Base-by-base conservation (phyloP, 2,113 vertebrate genomes). In the Lamprologus callipterus region DNA sequence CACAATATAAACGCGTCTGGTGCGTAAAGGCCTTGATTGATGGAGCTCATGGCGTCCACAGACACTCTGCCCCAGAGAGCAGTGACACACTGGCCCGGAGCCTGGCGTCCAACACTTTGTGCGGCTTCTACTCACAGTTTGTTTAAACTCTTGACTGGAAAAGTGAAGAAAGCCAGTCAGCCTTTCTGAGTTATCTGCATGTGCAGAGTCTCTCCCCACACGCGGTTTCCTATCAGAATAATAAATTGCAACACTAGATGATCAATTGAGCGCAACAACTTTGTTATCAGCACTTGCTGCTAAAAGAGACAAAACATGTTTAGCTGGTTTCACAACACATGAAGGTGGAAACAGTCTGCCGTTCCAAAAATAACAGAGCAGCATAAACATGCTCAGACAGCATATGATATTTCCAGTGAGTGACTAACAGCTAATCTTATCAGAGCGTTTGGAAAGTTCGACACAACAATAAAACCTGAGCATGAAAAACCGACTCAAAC, bases 341-440 rank as follows among this genome's bases (percentile, higher is more conserved):
- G 47, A 87, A 81, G 23, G 54, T 63, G 88, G 86, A 90, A 90
- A 68, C 53, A 17, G 78, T 83, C 70, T 35, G 81, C 23, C 40
- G 49, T 79, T 90, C 91, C 90, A 90, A 91, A 94, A 94, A 94
- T 94, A 94, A 95, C 88, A 93, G 14, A 1, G 31, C 53, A 83
- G 85, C 75, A 82, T 65, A 87, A 88, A 91, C 84, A 17, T 82
- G 42, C 83, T 82, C 91, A 87, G 88, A 88, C 91, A 42, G 63
- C 84, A 63, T 80, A 85, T 92, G 88, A 91, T 92, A 91, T 94
- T 94, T 94, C 93, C 92, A 94, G 89, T 54, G 86, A 83, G 70
- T 93, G 91, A 94, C 89, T 90, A 93, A 93, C 40, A n/a, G 90
- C 90, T 89, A 90, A 94, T 92, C 92, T 96, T 95, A 95, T 96